Conservation (phyloP, 2,797 vertebrate genomes). For the Columba guinea region DNA sequence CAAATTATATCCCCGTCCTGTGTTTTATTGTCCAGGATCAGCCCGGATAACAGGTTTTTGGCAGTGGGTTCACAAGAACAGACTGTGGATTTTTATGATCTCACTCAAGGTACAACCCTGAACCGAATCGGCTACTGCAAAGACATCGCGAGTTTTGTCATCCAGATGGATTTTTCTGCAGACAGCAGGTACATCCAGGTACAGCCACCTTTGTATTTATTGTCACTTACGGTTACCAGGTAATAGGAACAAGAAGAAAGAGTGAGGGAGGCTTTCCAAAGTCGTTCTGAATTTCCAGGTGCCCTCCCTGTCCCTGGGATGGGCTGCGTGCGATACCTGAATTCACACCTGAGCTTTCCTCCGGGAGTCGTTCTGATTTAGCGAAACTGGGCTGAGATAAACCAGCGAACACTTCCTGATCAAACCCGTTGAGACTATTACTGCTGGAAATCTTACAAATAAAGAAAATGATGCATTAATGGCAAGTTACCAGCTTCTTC, state of each 20-base stretch:
- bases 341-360: background rate
- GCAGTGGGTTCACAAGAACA: constrained; percentile 91
- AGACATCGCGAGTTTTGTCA: constrained; percentile 91
- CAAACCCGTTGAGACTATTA: background rate
- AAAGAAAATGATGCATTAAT: accelerated
- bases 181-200: constrained; percentile 94
- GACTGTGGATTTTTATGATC: constrained; percentile 95
- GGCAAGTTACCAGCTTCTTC: background rate
- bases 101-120: constrained; percentile 90
- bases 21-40: constrained; percentile 82
- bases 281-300: background rate
- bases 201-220: accelerated
- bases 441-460: background rate
- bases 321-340: background rate
- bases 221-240: no score
- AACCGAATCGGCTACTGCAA: constrained; percentile 95
- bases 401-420: background rate
- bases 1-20: background rate
- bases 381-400: background rate
- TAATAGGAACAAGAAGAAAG: background rate
- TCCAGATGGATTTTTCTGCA: constrained; percentile 95
- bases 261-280: background rate
- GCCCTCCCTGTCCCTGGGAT: background rate
- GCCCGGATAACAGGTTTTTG: constrained; percentile 90
- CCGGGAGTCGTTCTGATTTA: background rate